Evolutionary conservation across 2,113 vertebrate species (phyloP).

Genomic region (Mobula hypostoma): DNA sequence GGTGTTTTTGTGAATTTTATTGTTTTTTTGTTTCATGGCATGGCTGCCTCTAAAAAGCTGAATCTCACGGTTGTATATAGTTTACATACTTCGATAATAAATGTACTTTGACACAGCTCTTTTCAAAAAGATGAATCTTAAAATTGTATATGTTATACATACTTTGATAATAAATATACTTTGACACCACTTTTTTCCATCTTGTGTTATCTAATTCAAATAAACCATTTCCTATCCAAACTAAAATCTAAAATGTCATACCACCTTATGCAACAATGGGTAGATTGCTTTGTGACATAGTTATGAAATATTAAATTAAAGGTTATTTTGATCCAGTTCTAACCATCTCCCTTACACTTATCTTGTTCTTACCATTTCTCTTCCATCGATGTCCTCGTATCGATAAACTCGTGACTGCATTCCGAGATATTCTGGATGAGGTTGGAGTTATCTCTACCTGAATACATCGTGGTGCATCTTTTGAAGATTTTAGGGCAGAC

Average conservation of each 20-base stretch:
- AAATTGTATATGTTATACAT: no score
- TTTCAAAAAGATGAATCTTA: no score
- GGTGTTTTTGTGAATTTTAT: no score
- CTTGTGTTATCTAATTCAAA: background rate
- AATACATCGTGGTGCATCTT: constrained; percentile 84
- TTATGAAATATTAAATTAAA: background rate
- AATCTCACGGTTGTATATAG: no score
- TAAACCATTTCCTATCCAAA: background rate
- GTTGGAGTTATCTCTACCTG: constrained; percentile 97
- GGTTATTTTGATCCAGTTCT: background rate
- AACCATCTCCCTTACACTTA: background rate
- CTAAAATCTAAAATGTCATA: background rate
- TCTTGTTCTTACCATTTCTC: constrained; percentile 79
- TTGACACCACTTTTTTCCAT: background rate
- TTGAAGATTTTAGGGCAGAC: constrained; percentile 81
- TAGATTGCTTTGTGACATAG: background rate
- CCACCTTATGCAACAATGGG: background rate
- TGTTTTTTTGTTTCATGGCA: no score
- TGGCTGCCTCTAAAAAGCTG: no score
- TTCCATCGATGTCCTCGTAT: constrained; percentile 97
- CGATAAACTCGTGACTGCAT: constrained; percentile 94
- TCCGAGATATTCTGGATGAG: constrained; percentile 89
- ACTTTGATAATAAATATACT: no score
- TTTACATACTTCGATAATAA: no score
- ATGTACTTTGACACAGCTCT: no score